phyloP scores from a whole-genome alignment of 2,888 invertebrate genomes.

The Lumbricus terrestris region DNA sequence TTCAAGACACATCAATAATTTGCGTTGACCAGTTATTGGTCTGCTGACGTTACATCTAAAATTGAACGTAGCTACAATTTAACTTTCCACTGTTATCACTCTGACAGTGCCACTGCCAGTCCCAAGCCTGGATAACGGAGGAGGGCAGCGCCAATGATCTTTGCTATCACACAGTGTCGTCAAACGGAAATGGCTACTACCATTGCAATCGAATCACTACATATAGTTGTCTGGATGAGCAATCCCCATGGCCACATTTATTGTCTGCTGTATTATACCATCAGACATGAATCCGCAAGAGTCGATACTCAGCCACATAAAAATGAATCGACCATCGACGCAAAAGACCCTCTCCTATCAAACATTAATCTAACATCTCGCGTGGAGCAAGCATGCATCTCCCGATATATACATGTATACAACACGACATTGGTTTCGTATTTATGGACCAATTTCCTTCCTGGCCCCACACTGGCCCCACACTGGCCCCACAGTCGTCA shows the following conservation, averaged over 20 bases:
- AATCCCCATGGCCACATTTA: neutral
- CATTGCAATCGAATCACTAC: neutral
- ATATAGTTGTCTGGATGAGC: neutral
- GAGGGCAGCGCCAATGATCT: too few species aligned
- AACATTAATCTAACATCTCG: conserved; percentile 3
- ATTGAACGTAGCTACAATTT: too few species aligned
- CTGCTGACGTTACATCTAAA: too few species aligned
- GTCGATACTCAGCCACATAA: neutral
- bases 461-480: too few species aligned
- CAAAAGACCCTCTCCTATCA: neutral
- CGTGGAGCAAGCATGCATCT: neutral
- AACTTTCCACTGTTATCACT: too few species aligned
- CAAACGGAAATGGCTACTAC: too few species aligned
- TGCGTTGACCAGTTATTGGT: too few species aligned
- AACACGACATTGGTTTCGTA: conserved; percentile 3
- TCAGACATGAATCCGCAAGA: neutral
- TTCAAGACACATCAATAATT: neutral
- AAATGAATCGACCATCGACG: neutral
- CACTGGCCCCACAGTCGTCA: neutral
- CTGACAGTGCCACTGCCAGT: too few species aligned
- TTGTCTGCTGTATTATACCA: neutral
- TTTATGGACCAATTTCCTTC: neutral
- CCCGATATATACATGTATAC: too few species aligned
- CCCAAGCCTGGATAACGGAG: too few species aligned
- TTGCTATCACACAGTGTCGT: too few species aligned